Evolutionary conservation across 2,888 invertebrate species (phyloP), one percentile per base, ranked within the genome.

Genomic region (Lasioglossum lativentre): DNA sequence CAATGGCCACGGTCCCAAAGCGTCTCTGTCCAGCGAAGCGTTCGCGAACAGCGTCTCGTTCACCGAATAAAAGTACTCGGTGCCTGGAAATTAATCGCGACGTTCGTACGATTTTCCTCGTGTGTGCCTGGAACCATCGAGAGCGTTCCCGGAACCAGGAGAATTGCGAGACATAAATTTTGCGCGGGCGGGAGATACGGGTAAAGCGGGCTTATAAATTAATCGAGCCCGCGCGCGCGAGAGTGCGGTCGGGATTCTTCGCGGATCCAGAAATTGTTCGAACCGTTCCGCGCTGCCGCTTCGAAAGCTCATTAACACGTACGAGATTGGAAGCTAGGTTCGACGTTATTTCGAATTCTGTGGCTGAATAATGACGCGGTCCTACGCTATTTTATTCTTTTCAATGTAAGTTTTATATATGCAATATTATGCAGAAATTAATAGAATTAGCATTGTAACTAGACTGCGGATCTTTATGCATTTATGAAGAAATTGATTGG

Each of bases 11-110:
- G 93, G 90, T 73, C 90, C 90, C 40, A 95, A 85, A 4, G 92
- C 92, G 86, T 96, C 96, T 79, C 96, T 95, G 91, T 96, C 96
- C 83, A 96, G 85, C 4, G 94, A 94, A 2, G 92, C 93, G 83
- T 95, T 95, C 16, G 95, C 95, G 84, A 94, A 95, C 47, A 96
- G 88, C n/a, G 92, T 92, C 85, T 95, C 94, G 90, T 95, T 94
- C 66, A 93, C 90, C 56, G 95, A 83, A 84, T 94, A 90, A 91
- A 96, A 93, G 93, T 95, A 95, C 16, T 95, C 92, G 10, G 94
- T 93, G 42, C 94, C 95, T 95, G 78, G 16, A 90, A 88, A 38
- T 68, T 12, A 34, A 23, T 6, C 3, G 2, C 3, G 2, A 14
- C 68, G 38, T n/a, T 84, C 42, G n/a, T 23, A 27, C 38, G n/a